These are phyloP conservation scores for Drosophila chauvacae DNA, from an alignment of 1,140 invertebrate genomes.

Conservation along the genomic window DNA sequence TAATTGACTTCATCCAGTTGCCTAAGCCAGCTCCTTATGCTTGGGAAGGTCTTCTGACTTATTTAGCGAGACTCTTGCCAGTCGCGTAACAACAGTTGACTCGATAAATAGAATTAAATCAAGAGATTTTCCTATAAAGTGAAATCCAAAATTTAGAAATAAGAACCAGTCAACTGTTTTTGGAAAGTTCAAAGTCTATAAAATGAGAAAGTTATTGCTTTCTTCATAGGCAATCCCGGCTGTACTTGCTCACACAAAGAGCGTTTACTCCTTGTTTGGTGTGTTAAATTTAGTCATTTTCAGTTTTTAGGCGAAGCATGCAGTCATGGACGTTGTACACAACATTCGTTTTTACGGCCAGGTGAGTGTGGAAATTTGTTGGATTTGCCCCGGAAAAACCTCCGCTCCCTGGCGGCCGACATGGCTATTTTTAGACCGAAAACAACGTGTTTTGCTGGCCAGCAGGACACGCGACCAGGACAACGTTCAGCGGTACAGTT, in stretches of 20 bases:
- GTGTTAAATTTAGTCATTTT: slow-evolving; percentile 48
- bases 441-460: slow-evolving; percentile 55
- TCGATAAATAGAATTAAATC: not conserved
- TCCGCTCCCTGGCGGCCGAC: slow-evolving; percentile 43
- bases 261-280: slow-evolving; percentile 1
- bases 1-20: slow-evolving; percentile 7
- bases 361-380: slow-evolving; percentile 44
- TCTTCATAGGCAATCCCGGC: not conserved
- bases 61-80: not conserved
- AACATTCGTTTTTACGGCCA: slow-evolving; percentile 38
- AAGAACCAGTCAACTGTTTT: not conserved
- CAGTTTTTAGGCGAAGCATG: slow-evolving; percentile 19
- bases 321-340: slow-evolving; percentile 25
- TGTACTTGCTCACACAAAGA: not conserved
- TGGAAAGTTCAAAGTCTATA: not conserved
- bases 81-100: not conserved
- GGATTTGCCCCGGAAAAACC: slow-evolving; percentile 44
- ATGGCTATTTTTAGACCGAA: slow-evolving; percentile 63
- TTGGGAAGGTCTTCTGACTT: not conserved
- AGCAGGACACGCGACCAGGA: slow-evolving; percentile 54
- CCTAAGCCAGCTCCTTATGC: not conserved
- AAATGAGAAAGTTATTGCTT: not conserved
- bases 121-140: not conserved
- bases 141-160: not conserved
- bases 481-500: slow-evolving; percentile 8